Base-by-base conservation (phyloP, 2,797 vertebrate genomes). In the Bradypodion pumilum region DNA sequence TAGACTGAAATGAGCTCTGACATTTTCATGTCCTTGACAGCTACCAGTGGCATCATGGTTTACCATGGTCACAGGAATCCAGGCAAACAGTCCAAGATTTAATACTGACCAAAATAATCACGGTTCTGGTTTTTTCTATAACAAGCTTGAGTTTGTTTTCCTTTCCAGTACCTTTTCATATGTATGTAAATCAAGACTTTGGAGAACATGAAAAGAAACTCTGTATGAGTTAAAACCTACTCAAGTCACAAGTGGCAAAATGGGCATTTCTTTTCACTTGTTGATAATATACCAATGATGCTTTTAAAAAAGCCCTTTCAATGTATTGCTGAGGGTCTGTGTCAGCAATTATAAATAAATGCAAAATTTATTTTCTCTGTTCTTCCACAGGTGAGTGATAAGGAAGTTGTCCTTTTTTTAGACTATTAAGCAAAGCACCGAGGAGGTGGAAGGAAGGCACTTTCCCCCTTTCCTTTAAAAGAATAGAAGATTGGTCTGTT, bases 231-330 rank as follows among this genome's bases (percentile, higher is more conserved):
- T 87, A 49, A 12, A 23, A 5, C 2, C 25, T 6, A 19, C 27
- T 15, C 23, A 44, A 52, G 49, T 29, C 32, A n/a, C 9, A 69
- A 16, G 72, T 13, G 60, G 32, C 56, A 72, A 52, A 66, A 37
- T 9, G 13, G n/a, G 76, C 12, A 56, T 56, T 52, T 52, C 94
- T 92, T 94, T 93, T 95, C 91, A 70, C 89, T 40, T 88, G 85
- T 21, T 88, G 7, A 80, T 87, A 52, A 52, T 52, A 15, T 15
- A 52, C 16, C 49, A 52, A 15, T 52, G 16, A 52, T 52, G 49
- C 49, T 13, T 52, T 52, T 52, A 52, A 52, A 52, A 52, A 52
- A 52, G 49, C 49, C 19, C 52, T 56, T 56, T 56, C 52, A 56
- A 56, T 56, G 15, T 5, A 56, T 56, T 56, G 13, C 19, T 56